These are phyloP conservation scores for Balearica regulorum DNA, from an alignment of 2,797 vertebrate genomes.

Conservation along the genomic window DNA sequence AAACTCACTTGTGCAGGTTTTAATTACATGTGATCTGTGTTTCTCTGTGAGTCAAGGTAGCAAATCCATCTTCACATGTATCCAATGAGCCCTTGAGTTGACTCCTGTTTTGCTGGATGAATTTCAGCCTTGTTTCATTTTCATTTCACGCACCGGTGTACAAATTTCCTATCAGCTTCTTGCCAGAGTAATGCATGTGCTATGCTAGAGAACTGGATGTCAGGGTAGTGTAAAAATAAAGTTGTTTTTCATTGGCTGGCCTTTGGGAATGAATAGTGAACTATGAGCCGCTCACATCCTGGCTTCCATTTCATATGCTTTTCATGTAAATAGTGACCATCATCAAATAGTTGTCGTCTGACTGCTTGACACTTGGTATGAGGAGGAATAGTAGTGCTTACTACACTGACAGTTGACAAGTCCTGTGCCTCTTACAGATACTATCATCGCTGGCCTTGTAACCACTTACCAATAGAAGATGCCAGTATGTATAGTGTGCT, in stretches of 20 bases:
- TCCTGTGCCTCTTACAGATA: background rate
- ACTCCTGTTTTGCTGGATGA: background rate
- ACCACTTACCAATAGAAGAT: accelerated
- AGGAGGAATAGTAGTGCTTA: background rate
- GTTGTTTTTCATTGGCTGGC: background rate
- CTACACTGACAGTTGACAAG: background rate
- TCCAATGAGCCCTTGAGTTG: background rate
- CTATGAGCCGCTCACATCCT: background rate
- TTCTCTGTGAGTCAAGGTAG: background rate
- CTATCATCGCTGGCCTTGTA: background rate
- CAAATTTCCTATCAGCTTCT: constrained; percentile 30
- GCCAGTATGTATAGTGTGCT: accelerated
- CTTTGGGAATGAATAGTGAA: background rate
- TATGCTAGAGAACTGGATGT: background rate
- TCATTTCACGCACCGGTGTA: constrained; percentile 12
- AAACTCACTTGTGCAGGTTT: background rate
- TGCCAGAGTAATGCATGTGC: background rate
- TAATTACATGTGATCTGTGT: background rate
- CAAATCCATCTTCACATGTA: background rate
- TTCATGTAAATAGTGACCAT: background rate
- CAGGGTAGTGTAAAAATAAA: background rate
- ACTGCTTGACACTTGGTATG: background rate
- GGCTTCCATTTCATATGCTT: background rate
- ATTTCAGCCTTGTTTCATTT: constrained; percentile 18
- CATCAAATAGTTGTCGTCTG: background rate